phyloP scores from a whole-genome alignment of 2,888 invertebrate species.

The Ctenicera cuprea region DNA sequence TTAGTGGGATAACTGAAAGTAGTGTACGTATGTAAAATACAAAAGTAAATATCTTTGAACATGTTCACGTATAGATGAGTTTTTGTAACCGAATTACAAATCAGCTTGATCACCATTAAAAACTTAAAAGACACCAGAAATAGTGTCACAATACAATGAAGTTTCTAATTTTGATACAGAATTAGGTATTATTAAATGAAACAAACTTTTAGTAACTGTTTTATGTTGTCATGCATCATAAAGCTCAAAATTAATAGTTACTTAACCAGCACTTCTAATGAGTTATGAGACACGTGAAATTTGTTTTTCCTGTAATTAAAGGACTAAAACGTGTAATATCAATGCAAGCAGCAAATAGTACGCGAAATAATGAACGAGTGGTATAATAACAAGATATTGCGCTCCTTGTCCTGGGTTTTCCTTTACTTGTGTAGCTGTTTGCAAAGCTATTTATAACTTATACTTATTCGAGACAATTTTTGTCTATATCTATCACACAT shows the following conservation, averaged over 20 bases:
- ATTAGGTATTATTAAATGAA: too few relatives aligned
- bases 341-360: background rate
- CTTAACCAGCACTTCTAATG: background rate
- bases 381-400: background rate
- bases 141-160: too few relatives aligned
- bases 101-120: too few relatives aligned
- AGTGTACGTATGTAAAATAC: too few relatives aligned
- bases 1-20: too few relatives aligned
- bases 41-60: too few relatives aligned
- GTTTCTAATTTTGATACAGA: too few relatives aligned
- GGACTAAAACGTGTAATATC: slow-evolving; percentile 8
- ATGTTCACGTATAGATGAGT: too few relatives aligned
- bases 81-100: too few relatives aligned
- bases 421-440: slow-evolving; percentile 26
- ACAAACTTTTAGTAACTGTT: too few relatives aligned
- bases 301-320: slow-evolving; percentile 5
- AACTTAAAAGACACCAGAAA: too few relatives aligned
- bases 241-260: slow-evolving; percentile 1
- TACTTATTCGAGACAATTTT: slow-evolving; percentile 32
- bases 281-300: slow-evolving; percentile 7
- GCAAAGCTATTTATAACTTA: slow-evolving; percentile 31
- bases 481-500: slow-evolving; percentile 14
- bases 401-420: background rate
- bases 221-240: background rate
- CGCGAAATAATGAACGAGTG: background rate